Percentiles rank a stretch among this genome's conserved stretches.
Conservation (phyloP, 2,113 vertebrate species). For the Larimichthys crocea region DNA sequence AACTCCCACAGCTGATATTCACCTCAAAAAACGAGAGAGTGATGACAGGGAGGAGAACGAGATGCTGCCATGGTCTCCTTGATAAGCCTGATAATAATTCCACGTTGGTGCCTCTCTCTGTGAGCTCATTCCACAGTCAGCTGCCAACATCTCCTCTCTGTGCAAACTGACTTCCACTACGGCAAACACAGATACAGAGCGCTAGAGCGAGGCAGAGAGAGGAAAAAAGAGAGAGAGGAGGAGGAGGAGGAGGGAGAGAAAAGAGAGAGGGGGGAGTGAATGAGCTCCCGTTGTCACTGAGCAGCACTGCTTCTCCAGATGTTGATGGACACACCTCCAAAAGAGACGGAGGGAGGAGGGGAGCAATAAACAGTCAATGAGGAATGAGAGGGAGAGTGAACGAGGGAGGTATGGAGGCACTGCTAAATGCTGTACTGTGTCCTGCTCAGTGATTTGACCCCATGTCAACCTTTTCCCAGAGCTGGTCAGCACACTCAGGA, state of each 20-base stretch:
- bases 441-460: constrained; percentile 60
- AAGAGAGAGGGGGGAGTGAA: constrained; percentile 62
- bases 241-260: constrained; percentile 28
- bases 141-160: constrained; percentile 76
- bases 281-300: constrained; percentile 63
- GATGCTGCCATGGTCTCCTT: constrained; percentile 63
- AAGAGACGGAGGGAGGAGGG: constrained; percentile 33
- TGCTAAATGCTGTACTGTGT: constrained; percentile 43
- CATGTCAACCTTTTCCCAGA: constrained; percentile 73
- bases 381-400: constrained; percentile 7
- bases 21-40: constrained; percentile 36
- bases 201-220: constrained; percentile 34
- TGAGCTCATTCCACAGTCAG: constrained; percentile 69
- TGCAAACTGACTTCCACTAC: constrained; percentile 72
- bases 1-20: constrained; percentile 15
- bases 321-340: constrained; percentile 79
- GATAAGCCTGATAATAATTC: constrained; percentile 54
- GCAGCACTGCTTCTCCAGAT: constrained; percentile 74
- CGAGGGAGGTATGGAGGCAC: neutral
- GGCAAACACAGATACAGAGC: constrained; percentile 66
- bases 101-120: constrained; percentile 49
- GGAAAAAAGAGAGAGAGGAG: constrained; percentile 27
- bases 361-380: constrained; percentile 51
- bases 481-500: constrained; percentile 49
- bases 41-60: constrained; percentile 6